Percentiles rank a stretch among this genome's conserved stretches.
phyloP scores from a whole-genome alignment of 2,888 invertebrate species.

The Drosophila eohydei region DNA sequence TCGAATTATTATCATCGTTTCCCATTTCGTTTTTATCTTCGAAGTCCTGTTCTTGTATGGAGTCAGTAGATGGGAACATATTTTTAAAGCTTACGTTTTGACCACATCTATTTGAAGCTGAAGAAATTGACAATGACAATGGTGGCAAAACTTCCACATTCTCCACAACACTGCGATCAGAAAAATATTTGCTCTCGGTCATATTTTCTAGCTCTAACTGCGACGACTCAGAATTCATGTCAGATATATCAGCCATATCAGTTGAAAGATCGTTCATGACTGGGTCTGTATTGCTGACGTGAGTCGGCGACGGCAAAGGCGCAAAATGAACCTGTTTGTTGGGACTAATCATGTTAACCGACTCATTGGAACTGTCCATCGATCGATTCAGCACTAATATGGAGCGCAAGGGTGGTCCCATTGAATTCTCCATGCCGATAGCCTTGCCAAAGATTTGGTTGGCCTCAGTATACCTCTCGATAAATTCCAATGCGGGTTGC shows the following conservation, averaged over 20 bases:
- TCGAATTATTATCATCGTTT: neutral
- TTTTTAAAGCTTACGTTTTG: neutral
- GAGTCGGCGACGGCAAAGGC: conserved; percentile 11
- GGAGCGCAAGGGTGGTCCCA: conserved; percentile 21
- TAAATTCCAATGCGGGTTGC: conserved; percentile 34
- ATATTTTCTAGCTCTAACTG: neutral
- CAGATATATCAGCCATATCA: conserved; percentile 1
- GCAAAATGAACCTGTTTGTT: conserved; percentile 39
- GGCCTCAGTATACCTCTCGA: neutral
- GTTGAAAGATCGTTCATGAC: neutral
- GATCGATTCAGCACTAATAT: conserved; percentile 12
- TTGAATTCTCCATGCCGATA: neutral
- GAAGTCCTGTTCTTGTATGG: neutral
- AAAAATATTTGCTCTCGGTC: neutral
- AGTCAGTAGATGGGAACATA: neutral
- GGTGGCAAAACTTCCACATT: conserved; percentile 13
- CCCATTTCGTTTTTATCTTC: neutral
- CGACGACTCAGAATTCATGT: neutral
- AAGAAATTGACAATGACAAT: neutral
- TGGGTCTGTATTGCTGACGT: neutral
- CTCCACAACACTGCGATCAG: conserved; percentile 6
- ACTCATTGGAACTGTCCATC: neutral
- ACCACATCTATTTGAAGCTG: neutral
- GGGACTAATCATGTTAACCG: neutral
- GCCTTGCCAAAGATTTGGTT: neutral